Evolutionary conservation across 2,113 vertebrate genomes (phyloP).

Genomic region (Callaeas wilsoni): DNA sequence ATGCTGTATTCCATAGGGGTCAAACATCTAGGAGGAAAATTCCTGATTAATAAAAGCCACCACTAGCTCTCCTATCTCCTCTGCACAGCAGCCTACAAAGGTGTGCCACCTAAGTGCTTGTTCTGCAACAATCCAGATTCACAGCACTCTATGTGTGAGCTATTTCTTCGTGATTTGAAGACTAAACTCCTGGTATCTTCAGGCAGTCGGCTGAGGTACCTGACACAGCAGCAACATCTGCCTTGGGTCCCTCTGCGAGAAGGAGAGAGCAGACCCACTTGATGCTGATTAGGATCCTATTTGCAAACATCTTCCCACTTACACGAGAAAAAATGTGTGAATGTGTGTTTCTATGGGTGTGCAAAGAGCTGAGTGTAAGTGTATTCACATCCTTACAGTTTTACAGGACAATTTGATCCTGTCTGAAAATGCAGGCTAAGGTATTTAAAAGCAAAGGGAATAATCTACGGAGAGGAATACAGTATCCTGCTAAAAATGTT

Average conservation of each 20-base stretch:
- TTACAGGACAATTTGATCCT: not conserved
- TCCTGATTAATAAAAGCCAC: not conserved
- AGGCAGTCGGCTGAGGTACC: not conserved
- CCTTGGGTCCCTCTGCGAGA: not conserved
- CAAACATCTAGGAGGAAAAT: not conserved
- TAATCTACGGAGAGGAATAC: not conserved
- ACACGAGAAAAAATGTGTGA: not conserved
- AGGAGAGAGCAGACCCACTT: not conserved
- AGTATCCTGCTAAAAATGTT: constrained; percentile 1
- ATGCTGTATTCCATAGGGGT: not conserved
- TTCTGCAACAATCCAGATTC: not conserved
- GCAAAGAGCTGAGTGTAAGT: not conserved
- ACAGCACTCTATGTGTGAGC: not conserved
- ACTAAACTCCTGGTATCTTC: not conserved
- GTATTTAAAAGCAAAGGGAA: not conserved
- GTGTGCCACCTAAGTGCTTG: not conserved
- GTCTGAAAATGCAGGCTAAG: constrained; percentile 19
- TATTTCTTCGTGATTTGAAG: not conserved
- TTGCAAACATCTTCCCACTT: not conserved
- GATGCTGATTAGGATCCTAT: not conserved
- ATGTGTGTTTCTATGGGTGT: not conserved
- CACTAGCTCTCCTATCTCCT: not conserved
- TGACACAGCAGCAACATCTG: not conserved
- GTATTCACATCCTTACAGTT: not conserved
- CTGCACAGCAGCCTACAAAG: not conserved